Percentiles rank a stretch among this genome's conserved stretches.
Conservation (phyloP, 2,113 vertebrate species). For the Triplophysa tibetana region DNA sequence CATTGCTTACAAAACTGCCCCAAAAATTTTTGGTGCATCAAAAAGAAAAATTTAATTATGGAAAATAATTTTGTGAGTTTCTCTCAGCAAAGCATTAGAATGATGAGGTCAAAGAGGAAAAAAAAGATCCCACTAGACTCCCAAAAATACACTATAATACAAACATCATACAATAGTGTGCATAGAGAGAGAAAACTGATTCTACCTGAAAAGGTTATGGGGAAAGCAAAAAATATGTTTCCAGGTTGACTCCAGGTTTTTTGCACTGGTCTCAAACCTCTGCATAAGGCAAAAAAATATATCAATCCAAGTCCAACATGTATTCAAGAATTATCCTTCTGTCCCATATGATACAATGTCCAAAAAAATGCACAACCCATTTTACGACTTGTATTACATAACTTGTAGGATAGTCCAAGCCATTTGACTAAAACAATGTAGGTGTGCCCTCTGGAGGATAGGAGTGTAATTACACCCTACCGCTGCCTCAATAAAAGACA, state of each 20-base stretch:
- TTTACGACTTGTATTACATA: neutral
- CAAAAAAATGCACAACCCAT: no score
- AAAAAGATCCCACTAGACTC: neutral
- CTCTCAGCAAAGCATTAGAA: neutral
- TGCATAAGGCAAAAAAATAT: neutral
- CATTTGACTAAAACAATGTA: conserved; percentile 48
- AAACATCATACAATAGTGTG: no score
- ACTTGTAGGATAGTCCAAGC: neutral
- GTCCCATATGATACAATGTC: no score
- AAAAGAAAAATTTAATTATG: neutral
- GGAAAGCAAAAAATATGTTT: no score
- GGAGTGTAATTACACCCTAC: conserved; percentile 34
- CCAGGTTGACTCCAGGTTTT: no score
- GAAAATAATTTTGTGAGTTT: neutral
- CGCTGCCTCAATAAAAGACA: conserved; percentile 8
- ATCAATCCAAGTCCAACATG: no score
- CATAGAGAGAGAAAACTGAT: no score
- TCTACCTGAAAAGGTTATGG: no score
- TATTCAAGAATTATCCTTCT: no score
- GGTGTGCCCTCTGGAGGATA: conserved; percentile 67
- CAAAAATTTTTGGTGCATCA: neutral
- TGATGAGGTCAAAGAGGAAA: neutral
- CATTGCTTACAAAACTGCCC: neutral
- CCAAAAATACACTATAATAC: no score
- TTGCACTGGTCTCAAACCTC: neutral